phyloP scores from a whole-genome alignment of 2,113 vertebrate species.

The Tichodroma muraria region DNA sequence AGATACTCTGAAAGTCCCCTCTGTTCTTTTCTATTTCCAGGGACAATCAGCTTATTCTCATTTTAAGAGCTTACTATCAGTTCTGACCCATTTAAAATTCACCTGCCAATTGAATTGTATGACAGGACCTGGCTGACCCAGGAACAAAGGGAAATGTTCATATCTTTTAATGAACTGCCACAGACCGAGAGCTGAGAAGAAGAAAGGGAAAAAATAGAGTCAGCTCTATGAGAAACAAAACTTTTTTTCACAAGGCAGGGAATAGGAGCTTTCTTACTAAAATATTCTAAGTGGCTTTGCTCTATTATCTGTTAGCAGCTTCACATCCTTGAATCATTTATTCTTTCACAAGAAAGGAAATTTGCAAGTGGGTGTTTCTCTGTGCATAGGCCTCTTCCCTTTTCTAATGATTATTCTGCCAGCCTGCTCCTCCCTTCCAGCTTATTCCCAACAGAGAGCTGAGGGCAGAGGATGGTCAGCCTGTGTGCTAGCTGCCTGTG shows the following conservation, averaged over 20 bases:
- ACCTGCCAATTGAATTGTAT: constrained; percentile 3
- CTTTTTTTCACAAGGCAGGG: background rate
- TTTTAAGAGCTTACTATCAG: constrained; percentile 14
- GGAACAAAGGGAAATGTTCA: background rate
- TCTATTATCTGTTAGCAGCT: background rate
- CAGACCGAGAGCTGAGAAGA: background rate
- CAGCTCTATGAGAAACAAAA: background rate
- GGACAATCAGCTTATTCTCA: constrained; percentile 35
- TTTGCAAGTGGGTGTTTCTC: background rate
- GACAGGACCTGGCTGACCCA: background rate
- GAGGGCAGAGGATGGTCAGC: background rate
- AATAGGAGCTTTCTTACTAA: background rate
- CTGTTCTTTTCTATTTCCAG: constrained; percentile 26
- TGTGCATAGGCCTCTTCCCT: background rate
- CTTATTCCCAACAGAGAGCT: background rate
- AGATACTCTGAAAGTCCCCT: background rate
- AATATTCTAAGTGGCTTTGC: background rate
- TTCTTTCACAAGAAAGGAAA: background rate
- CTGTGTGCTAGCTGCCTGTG: background rate
- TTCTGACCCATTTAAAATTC: constrained; percentile 49
- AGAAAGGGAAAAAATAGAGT: background rate
- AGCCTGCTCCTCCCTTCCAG: background rate
- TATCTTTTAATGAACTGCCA: background rate
- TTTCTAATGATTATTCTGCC: background rate
- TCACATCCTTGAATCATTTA: background rate